A percentile compares a stretch with the other conserved stretches of the same genome.
phyloP scores from a whole-genome alignment of 92 coral and sea anemone species.

The Epizoanthus stellaris region DNA sequence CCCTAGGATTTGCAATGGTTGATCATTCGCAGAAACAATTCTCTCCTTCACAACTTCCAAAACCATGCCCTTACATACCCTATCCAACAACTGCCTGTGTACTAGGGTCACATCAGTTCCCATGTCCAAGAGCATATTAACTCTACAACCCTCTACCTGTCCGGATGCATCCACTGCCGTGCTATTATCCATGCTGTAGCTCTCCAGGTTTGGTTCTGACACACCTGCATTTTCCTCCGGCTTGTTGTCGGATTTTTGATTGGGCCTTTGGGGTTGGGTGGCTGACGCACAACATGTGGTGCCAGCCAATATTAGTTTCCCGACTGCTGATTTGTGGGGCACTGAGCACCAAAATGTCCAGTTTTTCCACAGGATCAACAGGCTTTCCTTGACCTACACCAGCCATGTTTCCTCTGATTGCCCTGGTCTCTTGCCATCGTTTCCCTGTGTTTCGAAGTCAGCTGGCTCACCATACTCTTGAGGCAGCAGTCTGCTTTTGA shows the following conservation, averaged over 20 bases:
- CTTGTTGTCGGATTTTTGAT: too few species aligned
- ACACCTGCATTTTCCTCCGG: not conserved
- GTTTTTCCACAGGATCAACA: constrained; percentile 39
- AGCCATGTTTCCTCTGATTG: not conserved
- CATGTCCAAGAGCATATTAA: constrained; percentile 50
- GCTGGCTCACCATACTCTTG: constrained; percentile 4
- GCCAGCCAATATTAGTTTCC: constrained; percentile 22
- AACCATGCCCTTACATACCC: not conserved
- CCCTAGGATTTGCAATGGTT: constrained; percentile 42
- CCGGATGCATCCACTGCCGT: constrained; percentile 48
- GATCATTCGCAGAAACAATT: constrained; percentile 52
- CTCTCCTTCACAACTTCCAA: constrained; percentile 20
- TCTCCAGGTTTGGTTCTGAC: not conserved
- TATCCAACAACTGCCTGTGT: constrained; percentile 27
- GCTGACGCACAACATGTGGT: constrained; percentile 27
- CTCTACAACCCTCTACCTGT: constrained; percentile 36
- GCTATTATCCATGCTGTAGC: constrained; percentile 54
- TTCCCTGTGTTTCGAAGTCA: not conserved
- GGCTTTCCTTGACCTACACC: not conserved
- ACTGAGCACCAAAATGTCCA: constrained; percentile 26
- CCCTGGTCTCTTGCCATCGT: not conserved
- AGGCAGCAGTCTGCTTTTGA: constrained; percentile 35
- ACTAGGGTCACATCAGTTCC: constrained; percentile 58
- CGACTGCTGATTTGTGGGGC: constrained; percentile 1
- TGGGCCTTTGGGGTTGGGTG: not conserved